Evolutionary conservation across 1,140 invertebrate species (phyloP).

Genomic region (Octopus sinensis): DNA sequence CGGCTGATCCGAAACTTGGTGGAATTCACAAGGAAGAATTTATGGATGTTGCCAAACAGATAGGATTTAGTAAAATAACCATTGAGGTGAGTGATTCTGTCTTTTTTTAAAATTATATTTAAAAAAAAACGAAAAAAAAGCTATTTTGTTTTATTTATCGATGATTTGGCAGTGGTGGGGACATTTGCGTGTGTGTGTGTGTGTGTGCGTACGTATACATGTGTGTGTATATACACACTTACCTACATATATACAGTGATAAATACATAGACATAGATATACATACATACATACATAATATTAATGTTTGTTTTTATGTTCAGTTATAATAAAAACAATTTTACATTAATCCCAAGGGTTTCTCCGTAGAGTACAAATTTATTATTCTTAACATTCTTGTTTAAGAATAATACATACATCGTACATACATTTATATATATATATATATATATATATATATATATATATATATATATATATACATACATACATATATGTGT

Average conservation of each 20-base stretch:
- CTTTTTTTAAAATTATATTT: background rate
- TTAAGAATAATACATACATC: too few species aligned
- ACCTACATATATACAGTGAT: background rate
- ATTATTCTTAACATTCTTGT: too few species aligned
- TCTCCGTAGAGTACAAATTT: too few species aligned
- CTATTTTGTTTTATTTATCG: background rate
- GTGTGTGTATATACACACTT: background rate
- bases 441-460: too few species aligned
- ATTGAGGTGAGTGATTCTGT: background rate
- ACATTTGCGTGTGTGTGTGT: background rate
- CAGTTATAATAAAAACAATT: background rate
- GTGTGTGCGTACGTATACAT: background rate
- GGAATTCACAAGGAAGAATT: conserved; percentile 3
- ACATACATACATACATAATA: background rate
- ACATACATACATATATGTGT: background rate
- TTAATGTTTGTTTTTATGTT: background rate
- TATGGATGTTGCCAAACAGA: background rate
- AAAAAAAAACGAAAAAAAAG: background rate
- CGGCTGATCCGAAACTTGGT: background rate
- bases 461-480: background rate
- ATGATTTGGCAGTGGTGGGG: background rate
- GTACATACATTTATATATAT: too few species aligned
- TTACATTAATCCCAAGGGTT: too few species aligned
- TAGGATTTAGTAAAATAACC: conserved; percentile 3
- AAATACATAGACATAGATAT: background rate